Evolutionary conservation across 35 echinoderm and acorn worm species (phyloP).

Genomic region (Amphiura filiformis): DNA sequence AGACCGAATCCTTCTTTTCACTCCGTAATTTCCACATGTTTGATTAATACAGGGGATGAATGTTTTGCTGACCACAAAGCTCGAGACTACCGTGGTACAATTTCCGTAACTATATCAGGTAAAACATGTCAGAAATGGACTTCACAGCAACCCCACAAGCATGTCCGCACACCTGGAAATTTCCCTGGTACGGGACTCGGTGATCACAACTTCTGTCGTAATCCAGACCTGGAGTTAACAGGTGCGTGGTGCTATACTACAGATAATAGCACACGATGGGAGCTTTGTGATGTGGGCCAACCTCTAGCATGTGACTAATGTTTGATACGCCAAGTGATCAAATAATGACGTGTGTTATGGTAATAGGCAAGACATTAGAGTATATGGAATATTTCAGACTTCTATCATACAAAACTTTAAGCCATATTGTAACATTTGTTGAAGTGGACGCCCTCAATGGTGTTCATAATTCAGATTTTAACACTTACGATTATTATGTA

Average conservation of each 20-base stretch:
- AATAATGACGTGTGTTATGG: no score
- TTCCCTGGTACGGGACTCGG: not conserved
- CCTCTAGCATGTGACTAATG: not conserved
- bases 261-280: not conserved
- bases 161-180: not conserved
- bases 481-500: no score
- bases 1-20: no score
- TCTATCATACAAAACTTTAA: no score
- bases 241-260: conserved; percentile 25
- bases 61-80: not conserved
- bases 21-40: no score
- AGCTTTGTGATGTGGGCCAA: not conserved
- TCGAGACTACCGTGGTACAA: not conserved
- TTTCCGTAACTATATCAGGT: not conserved
- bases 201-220: no score
- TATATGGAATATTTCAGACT: no score
- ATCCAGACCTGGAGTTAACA: not conserved
- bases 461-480: no score
- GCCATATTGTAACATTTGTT: no score
- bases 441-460: no score
- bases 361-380: no score
- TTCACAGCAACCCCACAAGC: not conserved
- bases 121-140: conserved; percentile 20
- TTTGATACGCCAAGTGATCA: no score
- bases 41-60: not conserved